Conservation (phyloP, 2,797 vertebrate species). For the Sandelia bainsii region DNA sequence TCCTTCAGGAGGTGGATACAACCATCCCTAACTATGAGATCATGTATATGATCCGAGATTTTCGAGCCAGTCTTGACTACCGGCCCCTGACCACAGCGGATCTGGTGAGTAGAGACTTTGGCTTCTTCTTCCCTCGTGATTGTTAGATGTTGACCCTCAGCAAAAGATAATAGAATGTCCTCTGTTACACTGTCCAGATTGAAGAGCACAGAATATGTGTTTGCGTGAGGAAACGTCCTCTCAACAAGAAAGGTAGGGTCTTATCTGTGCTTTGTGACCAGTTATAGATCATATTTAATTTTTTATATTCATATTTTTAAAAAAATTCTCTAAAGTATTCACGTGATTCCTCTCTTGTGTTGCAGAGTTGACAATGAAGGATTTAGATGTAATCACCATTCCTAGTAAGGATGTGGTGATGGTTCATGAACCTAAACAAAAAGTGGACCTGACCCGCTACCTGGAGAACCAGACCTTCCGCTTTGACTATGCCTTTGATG, state of each 20-base stretch:
- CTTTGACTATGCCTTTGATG: slow-evolving; percentile 98
- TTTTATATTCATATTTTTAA: neutral
- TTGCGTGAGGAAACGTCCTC: slow-evolving; percentile 96
- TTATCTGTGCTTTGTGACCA: neutral
- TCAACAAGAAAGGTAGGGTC: slow-evolving; percentile 95
- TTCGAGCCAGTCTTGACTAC: slow-evolving; percentile 96
- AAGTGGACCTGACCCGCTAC: slow-evolving; percentile 97
- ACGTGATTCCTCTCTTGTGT: slow-evolving; percentile 16
- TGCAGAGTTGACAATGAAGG: slow-evolving; percentile 93
- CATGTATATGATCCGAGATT: slow-evolving; percentile 98
- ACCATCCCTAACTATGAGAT: slow-evolving; percentile 98
- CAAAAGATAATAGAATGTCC: slow-evolving; percentile 4
- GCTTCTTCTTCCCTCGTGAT: neutral
- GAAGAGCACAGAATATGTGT: slow-evolving; percentile 99
- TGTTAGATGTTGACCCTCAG: neutral
- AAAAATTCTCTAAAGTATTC: neutral
- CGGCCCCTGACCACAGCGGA: slow-evolving; percentile 94
- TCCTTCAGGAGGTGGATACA: slow-evolving; percentile 91
- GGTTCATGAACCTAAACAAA: slow-evolving; percentile 99
- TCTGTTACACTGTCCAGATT: slow-evolving; percentile 83
- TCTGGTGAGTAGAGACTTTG: slow-evolving; percentile 84
- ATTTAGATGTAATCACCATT: slow-evolving; percentile 97
- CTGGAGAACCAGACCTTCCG: slow-evolving; percentile 99
- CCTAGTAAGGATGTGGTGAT: slow-evolving; percentile 99
- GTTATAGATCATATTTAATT: too few relatives aligned